Base-by-base conservation (phyloP, 2,888 invertebrate species). In the Furcula furcula region DNA sequence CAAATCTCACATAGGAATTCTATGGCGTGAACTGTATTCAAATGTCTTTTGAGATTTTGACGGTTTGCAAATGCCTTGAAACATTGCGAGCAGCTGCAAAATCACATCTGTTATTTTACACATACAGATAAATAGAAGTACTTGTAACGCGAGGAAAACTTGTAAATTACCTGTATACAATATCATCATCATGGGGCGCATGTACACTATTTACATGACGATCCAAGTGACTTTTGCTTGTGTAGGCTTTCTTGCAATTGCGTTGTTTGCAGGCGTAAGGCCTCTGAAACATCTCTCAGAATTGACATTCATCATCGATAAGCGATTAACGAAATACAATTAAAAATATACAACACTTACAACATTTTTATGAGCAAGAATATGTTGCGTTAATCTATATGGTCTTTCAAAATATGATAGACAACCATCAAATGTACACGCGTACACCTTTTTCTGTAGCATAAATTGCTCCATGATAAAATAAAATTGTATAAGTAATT, bases 221-320 rank as follows among this genome's bases (percentile, higher is more conserved):
- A 58, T 91, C 91, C 30, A 93, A 70, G 59, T 93, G 92, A 6
- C 90, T 90, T 36, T 90, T 80, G 50, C 86, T 92, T 1, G 90
- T 88, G 41, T 93, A 94, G 1, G 89, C 77, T 63, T 93, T 93
- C 3, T 59, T 55, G 51, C 94, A 94, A 20, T 86, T 86, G n/a
- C 85, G 77, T 54, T 89, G 79, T 7, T 70, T 60, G 48, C 94
- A 94, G 13, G 76, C 73, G 59, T 90, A 92, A 4, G 91, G 90
- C 74, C 89, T 91, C 93, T 91, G 71, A 37, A 69, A 19, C 9
- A 38, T 32, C 29, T 16, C 20, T 11, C 6, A 27, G 9, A 41
- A 13, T 20, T 20, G 10, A 7, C 12, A 7, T 21, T 18, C 20
- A 26, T 10, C 10, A 32, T 18, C n/a, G 7, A 15, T 23, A 25